Percentiles rank a stretch among this genome's conserved stretches.
phyloP scores from a whole-genome alignment of 2,888 invertebrate species.

The Isotomurus palustris region DNA sequence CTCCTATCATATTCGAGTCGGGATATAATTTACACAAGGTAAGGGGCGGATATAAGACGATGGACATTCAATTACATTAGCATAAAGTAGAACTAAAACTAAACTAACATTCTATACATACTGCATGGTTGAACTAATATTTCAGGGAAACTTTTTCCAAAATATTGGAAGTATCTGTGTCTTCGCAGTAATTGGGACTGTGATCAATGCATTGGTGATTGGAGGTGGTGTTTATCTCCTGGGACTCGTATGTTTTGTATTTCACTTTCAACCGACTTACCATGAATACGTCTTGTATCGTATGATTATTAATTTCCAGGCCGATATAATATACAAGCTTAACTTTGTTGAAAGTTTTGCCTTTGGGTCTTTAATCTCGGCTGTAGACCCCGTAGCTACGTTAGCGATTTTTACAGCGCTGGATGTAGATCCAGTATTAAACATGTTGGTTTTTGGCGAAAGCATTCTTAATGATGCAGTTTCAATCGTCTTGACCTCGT shows the following conservation, averaged over 20 bases:
- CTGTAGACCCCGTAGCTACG: constrained; percentile 98
- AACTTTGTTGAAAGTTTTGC: constrained; percentile 97
- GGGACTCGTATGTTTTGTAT: constrained; percentile 62
- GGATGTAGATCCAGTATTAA: constrained; percentile 93
- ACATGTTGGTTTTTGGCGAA: constrained; percentile 98
- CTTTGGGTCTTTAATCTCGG: constrained; percentile 95
- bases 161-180: constrained; percentile 98
- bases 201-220: constrained; percentile 93
- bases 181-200: constrained; percentile 95
- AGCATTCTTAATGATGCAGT: constrained; percentile 97
- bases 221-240: constrained; percentile 93
- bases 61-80: neutral
- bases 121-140: constrained; percentile 22
- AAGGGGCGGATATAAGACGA: constrained; percentile 2
- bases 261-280: too few relatives aligned
- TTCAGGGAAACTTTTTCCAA: constrained; percentile 64
- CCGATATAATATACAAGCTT: constrained; percentile 72
- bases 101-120: too few relatives aligned
- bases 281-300: constrained; percentile 7
- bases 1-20: constrained; percentile 98
- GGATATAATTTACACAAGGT: constrained; percentile 99
- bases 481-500: constrained; percentile 91
- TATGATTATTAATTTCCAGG: constrained; percentile 48
- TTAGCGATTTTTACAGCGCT: constrained; percentile 97
- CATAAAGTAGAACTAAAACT: too few relatives aligned